Evolutionary conservation across 2,888 invertebrate genomes (phyloP).

Genomic region (Agonopterix subpropinquella): DNA sequence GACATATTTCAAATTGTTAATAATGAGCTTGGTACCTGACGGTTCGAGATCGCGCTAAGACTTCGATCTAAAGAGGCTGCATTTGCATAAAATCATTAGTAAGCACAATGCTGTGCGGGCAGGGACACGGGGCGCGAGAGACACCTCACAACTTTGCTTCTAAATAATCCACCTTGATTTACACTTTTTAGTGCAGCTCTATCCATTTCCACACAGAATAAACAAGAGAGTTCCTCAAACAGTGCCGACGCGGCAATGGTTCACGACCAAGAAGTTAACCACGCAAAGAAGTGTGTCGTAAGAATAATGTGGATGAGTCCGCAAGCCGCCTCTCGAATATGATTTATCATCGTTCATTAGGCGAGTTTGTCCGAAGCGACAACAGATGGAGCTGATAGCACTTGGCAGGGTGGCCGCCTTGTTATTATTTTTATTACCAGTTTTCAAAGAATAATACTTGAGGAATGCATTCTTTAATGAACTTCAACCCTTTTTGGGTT

Average conservation of each 20-base stretch:
- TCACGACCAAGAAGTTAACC: conserved; percentile 8
- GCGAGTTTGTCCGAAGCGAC: conserved; percentile 75
- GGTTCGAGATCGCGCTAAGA: conserved; percentile 74
- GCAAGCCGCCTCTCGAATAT: conserved; percentile 73
- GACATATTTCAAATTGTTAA: conserved; percentile 73
- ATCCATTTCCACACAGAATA: conserved; percentile 25
- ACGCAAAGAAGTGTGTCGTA: conserved; percentile 28
- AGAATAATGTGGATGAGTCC: conserved; percentile 49
- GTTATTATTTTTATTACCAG: conserved; percentile 76
- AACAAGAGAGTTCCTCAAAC: background rate
- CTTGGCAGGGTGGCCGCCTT: conserved; percentile 75
- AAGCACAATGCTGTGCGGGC: conserved; percentile 73
- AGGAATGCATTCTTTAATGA: conserved; percentile 75
- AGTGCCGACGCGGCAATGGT: conserved; percentile 31
- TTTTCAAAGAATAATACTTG: conserved; percentile 74
- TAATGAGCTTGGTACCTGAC: conserved; percentile 74
- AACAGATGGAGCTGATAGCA: conserved; percentile 76
- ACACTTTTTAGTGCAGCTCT: conserved; percentile 3
- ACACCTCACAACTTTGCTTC: conserved; percentile 60
- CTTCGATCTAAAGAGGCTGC: conserved; percentile 75
- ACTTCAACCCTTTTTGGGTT: conserved; percentile 72
- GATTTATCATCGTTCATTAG: conserved; percentile 77
- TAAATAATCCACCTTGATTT: conserved; percentile 35
- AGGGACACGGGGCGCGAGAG: conserved; percentile 67
- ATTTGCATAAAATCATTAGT: conserved; percentile 77